Evolutionary conservation across 1,140 invertebrate species (phyloP), one percentile per base, ranked within the genome.

Genomic region (Acromyrmex echinatior): DNA sequence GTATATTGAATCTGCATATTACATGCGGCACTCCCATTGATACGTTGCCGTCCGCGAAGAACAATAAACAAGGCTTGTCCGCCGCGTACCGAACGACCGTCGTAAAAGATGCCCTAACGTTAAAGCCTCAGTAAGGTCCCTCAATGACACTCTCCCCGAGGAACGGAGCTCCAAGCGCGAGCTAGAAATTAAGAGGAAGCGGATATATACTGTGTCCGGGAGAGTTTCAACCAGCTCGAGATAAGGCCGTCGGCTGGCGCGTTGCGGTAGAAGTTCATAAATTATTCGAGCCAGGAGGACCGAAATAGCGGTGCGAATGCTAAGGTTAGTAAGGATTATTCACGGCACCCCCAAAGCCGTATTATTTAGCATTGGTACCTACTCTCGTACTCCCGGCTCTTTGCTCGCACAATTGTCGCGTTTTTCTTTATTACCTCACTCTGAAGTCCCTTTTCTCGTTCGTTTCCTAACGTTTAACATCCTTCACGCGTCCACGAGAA

Each of bases 11-110:
- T 21, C 56, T 76, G 80, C 70, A 82, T 82, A 74, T 82, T 82
- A 82, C 56, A 82, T 74, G 80, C 53, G 56, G 35, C 68, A 74
- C 80, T 82, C 68, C 7, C 68, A 56, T 31, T 62, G 80, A 74
- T 84, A 74, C 56, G 31, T 28, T 78, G 35, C 60, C 60, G 80
- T 74, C 39, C 70, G 25, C 18, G 14, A 74, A 74, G 56, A 62
- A 84, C 70, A 62, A 84, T 84, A 84, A 84, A 74, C 80, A 73
- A 82, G 56, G 53, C 79, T 81, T 45, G 65, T 73, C 70, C 80
- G 35, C 51, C 35, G 53, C 56, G 68, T 28, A 45, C 21, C 56
- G 18, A 63, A 84, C 70, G 70, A 76, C 79, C 56, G 25, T 74
- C 80, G 58, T 84, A 84, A 84, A 84, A 35, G 80, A n/a, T 62